These are phyloP conservation scores for Macrosoma leucophasiata DNA, from an alignment of 2,888 invertebrate species.

Conservation along the genomic window DNA sequence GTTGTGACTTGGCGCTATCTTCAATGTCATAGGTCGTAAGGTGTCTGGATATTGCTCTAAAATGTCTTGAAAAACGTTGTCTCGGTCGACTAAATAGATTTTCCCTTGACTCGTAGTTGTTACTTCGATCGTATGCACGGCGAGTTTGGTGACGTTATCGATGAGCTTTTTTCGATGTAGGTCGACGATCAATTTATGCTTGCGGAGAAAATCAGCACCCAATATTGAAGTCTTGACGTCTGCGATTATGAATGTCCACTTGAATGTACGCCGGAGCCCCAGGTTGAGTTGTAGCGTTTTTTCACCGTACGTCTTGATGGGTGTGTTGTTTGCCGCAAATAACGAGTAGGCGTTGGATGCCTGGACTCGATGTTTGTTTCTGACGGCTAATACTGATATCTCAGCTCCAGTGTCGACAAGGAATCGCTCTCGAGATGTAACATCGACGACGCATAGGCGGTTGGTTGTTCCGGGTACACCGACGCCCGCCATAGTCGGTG, in stretches of 20 bases:
- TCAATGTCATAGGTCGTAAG: slow-evolving; percentile 5
- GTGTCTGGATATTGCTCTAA: slow-evolving; percentile 12
- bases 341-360: slow-evolving; percentile 9
- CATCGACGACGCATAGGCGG: slow-evolving; percentile 21
- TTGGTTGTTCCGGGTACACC: slow-evolving; percentile 9
- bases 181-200: slow-evolving; percentile 18
- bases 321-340: slow-evolving; percentile 25
- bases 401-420: slow-evolving; percentile 21
- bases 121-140: slow-evolving; percentile 4
- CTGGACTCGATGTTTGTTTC: slow-evolving; percentile 2
- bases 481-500: slow-evolving; percentile 21
- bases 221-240: slow-evolving; percentile 21
- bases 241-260: slow-evolving; percentile 21
- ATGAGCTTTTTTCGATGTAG: slow-evolving; percentile 15
- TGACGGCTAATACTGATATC: slow-evolving; percentile 14
- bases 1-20: slow-evolving; percentile 6
- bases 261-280: slow-evolving; percentile 16
- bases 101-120: not conserved
- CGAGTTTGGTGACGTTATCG: slow-evolving; percentile 16
- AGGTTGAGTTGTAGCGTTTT: slow-evolving; percentile 12
- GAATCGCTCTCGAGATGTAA: slow-evolving; percentile 13
- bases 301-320: slow-evolving; percentile 18
- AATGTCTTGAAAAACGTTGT: slow-evolving; percentile 10
- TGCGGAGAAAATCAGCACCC: slow-evolving; percentile 19
- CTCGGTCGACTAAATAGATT: not conserved